These are phyloP conservation scores for Leptonema lineaticorne DNA, from an alignment of 1,140 invertebrate species.

Conservation along the genomic window DNA sequence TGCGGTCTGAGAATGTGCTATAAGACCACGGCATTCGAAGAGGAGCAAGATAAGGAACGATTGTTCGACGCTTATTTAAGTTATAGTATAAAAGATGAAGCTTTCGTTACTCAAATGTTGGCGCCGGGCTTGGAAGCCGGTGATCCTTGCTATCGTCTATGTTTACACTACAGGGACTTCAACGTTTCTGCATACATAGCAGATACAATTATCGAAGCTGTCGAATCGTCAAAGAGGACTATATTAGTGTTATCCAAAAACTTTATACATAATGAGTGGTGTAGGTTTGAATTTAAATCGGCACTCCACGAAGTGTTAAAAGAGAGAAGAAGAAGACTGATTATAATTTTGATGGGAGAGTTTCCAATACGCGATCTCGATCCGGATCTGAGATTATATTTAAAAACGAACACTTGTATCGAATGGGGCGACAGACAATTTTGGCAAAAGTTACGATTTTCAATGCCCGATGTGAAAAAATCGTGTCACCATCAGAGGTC, in stretches of 20 bases:
- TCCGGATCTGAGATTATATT: conserved; percentile 82
- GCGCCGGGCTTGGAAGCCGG: conserved; percentile 77
- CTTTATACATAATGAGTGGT: conserved; percentile 93
- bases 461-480: conserved; percentile 77
- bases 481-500: conserved; percentile 61
- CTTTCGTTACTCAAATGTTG: conserved; percentile 82
- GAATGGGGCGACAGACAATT: conserved; percentile 92
- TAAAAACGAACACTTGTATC: conserved; percentile 87
- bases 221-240: conserved; percentile 85
- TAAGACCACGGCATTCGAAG: conserved; percentile 73
- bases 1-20: conserved; percentile 84
- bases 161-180: conserved; percentile 81
- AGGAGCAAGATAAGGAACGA: conserved; percentile 76
- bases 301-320: conserved; percentile 89
- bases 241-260: conserved; percentile 89
- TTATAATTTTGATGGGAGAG: conserved; percentile 84
- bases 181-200: conserved; percentile 81
- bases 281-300: conserved; percentile 88
- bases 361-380: conserved; percentile 83
- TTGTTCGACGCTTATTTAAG: conserved; percentile 89
- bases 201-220: conserved; percentile 87
- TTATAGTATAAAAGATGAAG: conserved; percentile 88
- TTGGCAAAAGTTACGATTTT: conserved; percentile 91
- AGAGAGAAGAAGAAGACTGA: conserved; percentile 75
- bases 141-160: conserved; percentile 75